Percentiles rank a stretch among this genome's conserved stretches.
Conservation (phyloP, 2,797 vertebrate genomes). For the Enteromius mattozi region DNA sequence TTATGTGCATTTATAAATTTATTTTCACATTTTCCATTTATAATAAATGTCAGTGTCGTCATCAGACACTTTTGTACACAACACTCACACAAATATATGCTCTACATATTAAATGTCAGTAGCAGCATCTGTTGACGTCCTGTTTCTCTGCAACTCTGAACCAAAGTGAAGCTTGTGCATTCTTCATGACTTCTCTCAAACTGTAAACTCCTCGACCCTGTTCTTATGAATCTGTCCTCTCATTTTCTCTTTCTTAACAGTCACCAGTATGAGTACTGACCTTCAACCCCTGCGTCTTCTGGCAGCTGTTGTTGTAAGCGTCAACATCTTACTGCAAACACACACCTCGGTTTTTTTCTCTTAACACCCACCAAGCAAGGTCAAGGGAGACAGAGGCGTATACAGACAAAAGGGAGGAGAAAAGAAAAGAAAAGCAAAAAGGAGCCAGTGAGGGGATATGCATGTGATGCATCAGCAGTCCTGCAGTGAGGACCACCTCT, state of each 20-base stretch:
- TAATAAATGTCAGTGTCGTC: neutral
- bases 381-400: conserved; percentile 41
- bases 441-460: conserved; percentile 44
- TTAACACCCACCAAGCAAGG: conserved; percentile 66
- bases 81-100: conserved; percentile 25
- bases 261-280: conserved; percentile 71
- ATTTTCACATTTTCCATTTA: neutral
- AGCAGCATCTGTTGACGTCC: conserved; percentile 14
- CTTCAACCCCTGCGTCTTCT: conserved; percentile 67
- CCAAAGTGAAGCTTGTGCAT: conserved; percentile 30
- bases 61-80: conserved; percentile 23
- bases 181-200: conserved; percentile 24
- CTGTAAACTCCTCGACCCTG: neutral
- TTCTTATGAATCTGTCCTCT: conserved; percentile 11
- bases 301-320: conserved; percentile 62
- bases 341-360: conserved; percentile 65
- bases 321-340: conserved; percentile 66
- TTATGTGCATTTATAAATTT: neutral
- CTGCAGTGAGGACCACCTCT: conserved; percentile 29
- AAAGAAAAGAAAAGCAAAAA: conserved; percentile 34
- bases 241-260: conserved; percentile 64
- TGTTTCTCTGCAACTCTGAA: conserved; percentile 40
- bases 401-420: conserved; percentile 34
- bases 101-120: conserved; percentile 39
- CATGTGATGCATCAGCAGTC: conserved; percentile 38